Evolutionary conservation across 2,797 vertebrate species (phyloP), one percentile per base, ranked within the genome.

Genomic region (Lepilemur ruficaudatus): DNA sequence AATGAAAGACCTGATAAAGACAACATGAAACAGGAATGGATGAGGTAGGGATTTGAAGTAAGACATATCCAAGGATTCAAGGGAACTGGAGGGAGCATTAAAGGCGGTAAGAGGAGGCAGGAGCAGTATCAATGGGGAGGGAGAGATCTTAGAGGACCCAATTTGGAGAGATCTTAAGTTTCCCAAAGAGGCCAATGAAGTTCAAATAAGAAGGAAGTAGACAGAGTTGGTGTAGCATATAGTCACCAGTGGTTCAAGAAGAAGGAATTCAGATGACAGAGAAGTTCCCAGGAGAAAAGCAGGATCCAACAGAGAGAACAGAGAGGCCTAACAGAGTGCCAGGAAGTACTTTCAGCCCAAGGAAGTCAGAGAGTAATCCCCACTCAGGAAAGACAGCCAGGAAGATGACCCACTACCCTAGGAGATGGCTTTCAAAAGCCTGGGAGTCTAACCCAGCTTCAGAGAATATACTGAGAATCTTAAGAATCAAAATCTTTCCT

Each of bases 401-500:
- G 57, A 72, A 78, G 32, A 70, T 55, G 57, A 50, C 32, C 11
- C 55, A 89, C 35, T 48, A 90, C 46, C 18, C n/a, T 50, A 78
- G 35, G 14, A 55, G 55, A 59, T n/a, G 81, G 2, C 15, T 73
- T 72, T 86, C 63, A 87, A 67, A 93, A 86, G 23, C 10, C 52
- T 90, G 30, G 43, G 10, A 48, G 35, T 81, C 46, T 79, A 59
- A 22, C 52, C 35, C 35, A 69, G 30, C 43, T 78, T 89, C 43
- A 73, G 23, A 90, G 48, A 82, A 46, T 50, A 80, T 4, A 93
- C 32, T 82, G 30, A 59, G 69, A 94, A 70, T 59, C 81, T 85
- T 48, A 93, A 73, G 55, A 82, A 86, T 89, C 87, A 63, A 83
- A 83, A 86, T 87, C 93, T 95, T 41, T 92, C 94, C 94, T 96